Evolutionary conservation across 92 coral and sea anemone species (phyloP).

Genomic region (Phymanthus crucifer): DNA sequence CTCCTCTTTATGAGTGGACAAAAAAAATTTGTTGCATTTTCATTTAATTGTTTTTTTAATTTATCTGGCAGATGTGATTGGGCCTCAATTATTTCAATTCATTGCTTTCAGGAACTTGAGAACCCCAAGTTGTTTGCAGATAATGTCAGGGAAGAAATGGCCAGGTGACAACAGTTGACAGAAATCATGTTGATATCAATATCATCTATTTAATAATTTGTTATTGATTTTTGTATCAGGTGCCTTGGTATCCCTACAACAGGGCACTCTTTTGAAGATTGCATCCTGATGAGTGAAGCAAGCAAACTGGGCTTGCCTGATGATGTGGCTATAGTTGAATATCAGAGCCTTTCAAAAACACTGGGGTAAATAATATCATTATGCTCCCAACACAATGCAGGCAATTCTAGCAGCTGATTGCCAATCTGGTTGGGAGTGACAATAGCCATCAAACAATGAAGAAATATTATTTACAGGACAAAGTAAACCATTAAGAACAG

Average conservation of each 20-base stretch:
- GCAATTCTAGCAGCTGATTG: no score
- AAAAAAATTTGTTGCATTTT: background rate
- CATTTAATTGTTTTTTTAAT: background rate
- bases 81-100: background rate
- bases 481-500: no score
- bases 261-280: conserved; percentile 65
- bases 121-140: conserved; percentile 65
- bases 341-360: conserved; percentile 39
- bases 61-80: background rate
- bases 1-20: no score
- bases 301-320: conserved; percentile 49
- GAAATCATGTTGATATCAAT: background rate
- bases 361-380: conserved; percentile 46
- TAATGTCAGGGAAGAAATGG: conserved; percentile 53
- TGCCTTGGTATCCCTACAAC: conserved; percentile 55
- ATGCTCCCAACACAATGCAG: background rate
- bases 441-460: background rate
- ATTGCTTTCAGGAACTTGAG: conserved; percentile 41
- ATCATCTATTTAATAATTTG: background rate
- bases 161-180: conserved; percentile 35
- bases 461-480: background rate
- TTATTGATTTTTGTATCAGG: conserved; percentile 15
- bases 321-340: conserved; percentile 54
- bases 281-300: conserved; percentile 54
- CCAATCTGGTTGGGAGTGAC: no score